A percentile compares a stretch with the other conserved stretches of the same genome.
These are phyloP conservation scores for Oreochromis spilurus DNA, from an alignment of 2,113 vertebrate species.

Conservation along the genomic window DNA sequence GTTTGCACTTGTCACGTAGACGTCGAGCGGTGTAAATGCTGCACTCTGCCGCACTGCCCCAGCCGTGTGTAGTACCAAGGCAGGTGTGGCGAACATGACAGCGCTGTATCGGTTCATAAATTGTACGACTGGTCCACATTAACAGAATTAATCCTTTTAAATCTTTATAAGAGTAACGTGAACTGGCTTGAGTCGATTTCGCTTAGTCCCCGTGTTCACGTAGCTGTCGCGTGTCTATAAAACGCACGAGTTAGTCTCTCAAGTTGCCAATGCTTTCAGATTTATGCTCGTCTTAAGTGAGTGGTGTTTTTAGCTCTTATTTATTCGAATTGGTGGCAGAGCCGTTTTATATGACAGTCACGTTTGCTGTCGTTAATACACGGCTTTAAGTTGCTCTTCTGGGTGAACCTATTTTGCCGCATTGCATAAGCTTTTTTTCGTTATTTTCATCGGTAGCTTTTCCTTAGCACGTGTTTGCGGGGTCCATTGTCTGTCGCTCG, in stretches of 20 bases:
- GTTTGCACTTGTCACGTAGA: neutral
- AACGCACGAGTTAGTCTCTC: neutral
- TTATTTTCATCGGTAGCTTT: neutral
- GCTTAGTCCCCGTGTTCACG: neutral
- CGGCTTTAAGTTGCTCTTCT: neutral
- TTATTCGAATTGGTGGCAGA: neutral
- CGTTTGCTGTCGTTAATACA: neutral
- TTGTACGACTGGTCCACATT: neutral
- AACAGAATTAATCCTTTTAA: neutral
- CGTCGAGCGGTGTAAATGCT: neutral
- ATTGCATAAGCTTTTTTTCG: neutral
- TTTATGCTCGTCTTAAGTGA: neutral
- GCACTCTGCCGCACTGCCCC: neutral
- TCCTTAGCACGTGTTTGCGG: conserved; percentile 60
- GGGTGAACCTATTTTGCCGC: neutral
- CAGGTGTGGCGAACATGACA: conserved; percentile 52
- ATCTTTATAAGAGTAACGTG: neutral
- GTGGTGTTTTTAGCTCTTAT: neutral
- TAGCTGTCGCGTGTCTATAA: neutral
- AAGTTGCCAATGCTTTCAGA: neutral
- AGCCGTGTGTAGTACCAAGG: neutral
- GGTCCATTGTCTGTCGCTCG: conserved; percentile 60
- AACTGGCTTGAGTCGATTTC: neutral
- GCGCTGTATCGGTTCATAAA: neutral
- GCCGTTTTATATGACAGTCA: neutral